These are phyloP conservation scores for Gonioctena quinquepunctata DNA, from an alignment of 1,140 invertebrate genomes.

Conservation along the genomic window DNA sequence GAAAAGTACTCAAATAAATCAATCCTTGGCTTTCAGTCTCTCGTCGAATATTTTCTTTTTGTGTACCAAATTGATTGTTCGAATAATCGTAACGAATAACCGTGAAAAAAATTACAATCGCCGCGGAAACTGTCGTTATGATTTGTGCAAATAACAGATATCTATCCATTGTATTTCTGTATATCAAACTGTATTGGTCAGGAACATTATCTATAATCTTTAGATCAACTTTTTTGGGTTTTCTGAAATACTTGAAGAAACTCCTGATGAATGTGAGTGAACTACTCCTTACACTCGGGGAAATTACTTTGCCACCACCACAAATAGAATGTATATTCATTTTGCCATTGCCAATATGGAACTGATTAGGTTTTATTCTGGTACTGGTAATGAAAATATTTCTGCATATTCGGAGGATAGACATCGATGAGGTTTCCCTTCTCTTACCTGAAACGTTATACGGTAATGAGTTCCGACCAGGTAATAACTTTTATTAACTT, in stretches of 20 bases:
- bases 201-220: conserved; percentile 42
- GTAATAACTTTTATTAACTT: no score
- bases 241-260: conserved; percentile 12
- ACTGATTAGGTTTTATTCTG: no score
- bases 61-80: not conserved
- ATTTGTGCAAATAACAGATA: conserved; percentile 34
- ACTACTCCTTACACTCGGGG: no score
- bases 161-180: conserved; percentile 39
- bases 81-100: not conserved
- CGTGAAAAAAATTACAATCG: conserved; percentile 14
- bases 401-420: no score
- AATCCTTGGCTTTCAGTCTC: conserved; percentile 26
- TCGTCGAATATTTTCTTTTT: not conserved
- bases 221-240: conserved; percentile 27
- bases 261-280: not conserved
- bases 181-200: conserved; percentile 41
- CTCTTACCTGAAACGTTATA: no score
- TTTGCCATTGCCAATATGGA: no score
- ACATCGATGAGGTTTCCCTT: no score
- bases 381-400: no score
- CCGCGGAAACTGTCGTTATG: conserved; percentile 20
- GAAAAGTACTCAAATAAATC: conserved; percentile 26
- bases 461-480: no score
- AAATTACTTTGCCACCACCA: no score
- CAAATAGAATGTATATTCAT: no score